Evolutionary conservation across 2,888 invertebrate species (phyloP).

Genomic region (Drosophila formosana): DNA sequence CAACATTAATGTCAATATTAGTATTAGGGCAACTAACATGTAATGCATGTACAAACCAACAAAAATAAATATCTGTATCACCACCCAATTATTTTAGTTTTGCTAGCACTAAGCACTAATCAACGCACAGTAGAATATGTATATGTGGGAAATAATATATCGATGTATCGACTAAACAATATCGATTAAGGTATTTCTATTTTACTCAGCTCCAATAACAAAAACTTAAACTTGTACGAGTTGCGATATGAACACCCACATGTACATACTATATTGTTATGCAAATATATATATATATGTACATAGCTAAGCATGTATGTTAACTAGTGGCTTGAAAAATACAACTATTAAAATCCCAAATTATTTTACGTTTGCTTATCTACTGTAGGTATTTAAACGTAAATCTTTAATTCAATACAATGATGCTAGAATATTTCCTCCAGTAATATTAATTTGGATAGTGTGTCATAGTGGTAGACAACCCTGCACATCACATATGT

Average conservation of each 20-base stretch:
- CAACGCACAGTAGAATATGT: constrained; percentile 7
- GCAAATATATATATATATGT: too few species aligned
- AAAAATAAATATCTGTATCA: constrained; percentile 2
- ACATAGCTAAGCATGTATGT: not conserved
- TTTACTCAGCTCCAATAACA: not conserved
- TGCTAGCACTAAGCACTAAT: not conserved
- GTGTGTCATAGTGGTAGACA: not conserved
- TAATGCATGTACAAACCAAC: not conserved
- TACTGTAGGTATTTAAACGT: not conserved
- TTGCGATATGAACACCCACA: not conserved
- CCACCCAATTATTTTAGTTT: not conserved
- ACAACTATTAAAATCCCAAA: not conserved
- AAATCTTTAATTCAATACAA: not conserved
- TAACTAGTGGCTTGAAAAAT: not conserved
- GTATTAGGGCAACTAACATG: not conserved
- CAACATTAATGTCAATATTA: not conserved
- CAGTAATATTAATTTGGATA: not conserved
- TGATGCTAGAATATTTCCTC: not conserved
- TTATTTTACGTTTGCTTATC: not conserved
- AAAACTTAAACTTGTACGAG: too few species aligned
- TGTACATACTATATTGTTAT: not conserved
- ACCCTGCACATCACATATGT: not conserved
- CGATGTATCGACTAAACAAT: constrained; percentile 23
- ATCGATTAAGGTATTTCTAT: constrained; percentile 14
- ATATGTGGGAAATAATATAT: constrained; percentile 8